phyloP scores from a whole-genome alignment of 2,113 vertebrate genomes.

The Hippolais icterina region DNA sequence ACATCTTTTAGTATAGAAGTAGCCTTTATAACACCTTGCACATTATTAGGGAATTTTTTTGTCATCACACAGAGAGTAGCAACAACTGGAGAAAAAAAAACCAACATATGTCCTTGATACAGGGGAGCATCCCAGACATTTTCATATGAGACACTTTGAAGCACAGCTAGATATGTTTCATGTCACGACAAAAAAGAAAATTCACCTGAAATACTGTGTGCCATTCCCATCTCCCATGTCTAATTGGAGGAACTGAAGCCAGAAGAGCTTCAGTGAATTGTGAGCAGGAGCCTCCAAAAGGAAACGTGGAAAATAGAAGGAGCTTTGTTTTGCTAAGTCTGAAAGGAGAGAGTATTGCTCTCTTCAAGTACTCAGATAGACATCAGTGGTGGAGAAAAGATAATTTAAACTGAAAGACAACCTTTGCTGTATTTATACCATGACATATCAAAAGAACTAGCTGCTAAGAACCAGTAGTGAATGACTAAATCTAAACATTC shows the following conservation, averaged over 20 bases:
- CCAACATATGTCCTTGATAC: background rate
- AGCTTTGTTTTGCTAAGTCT: background rate
- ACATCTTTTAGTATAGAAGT: background rate
- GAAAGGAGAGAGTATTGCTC: background rate
- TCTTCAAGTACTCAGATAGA: background rate
- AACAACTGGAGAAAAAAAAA: background rate
- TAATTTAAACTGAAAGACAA: background rate
- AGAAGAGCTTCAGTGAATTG: background rate
- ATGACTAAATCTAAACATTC: background rate
- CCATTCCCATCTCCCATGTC: background rate
- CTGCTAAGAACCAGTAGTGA: background rate
- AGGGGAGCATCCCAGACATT: background rate
- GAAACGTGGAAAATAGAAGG: background rate
- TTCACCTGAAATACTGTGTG: background rate
- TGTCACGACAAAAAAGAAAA: background rate
- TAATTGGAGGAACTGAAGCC: background rate
- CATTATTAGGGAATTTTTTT: background rate
- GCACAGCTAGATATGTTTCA: background rate
- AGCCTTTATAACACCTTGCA: background rate
- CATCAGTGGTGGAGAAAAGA: background rate
- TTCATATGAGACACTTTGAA: background rate
- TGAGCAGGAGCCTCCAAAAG: background rate
- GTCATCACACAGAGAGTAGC: background rate
- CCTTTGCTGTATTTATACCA: background rate
- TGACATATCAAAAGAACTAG: background rate